A percentile compares a stretch with the other conserved stretches of the same genome.
Conservation (phyloP, 2,113 vertebrate genomes). For the Ramphastos sulfuratus region DNA sequence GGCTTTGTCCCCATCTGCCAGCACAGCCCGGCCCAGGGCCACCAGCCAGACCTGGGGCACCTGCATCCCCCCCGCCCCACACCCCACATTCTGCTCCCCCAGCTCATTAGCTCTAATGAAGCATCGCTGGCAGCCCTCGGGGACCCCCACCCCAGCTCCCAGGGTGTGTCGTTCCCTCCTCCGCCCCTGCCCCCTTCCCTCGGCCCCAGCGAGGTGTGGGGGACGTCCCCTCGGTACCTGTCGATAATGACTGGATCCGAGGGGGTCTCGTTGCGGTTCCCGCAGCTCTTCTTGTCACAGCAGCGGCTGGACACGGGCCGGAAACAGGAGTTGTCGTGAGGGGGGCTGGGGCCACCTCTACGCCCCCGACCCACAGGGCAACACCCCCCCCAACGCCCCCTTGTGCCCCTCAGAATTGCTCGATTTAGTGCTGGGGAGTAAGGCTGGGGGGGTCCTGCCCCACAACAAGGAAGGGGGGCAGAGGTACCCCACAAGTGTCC, state of each 20-base stretch:
- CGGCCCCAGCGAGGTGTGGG: accelerated
- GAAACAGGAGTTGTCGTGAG: neutral
- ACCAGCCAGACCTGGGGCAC: neutral
- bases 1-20: neutral
- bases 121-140: neutral
- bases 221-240: conserved; percentile 75
- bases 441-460: neutral
- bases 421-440: neutral
- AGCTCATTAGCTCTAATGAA: neutral
- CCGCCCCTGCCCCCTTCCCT: neutral
- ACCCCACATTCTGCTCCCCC: neutral
- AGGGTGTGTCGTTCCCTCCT: neutral
- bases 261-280: conserved; percentile 96
- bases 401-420: no score
- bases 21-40: neutral
- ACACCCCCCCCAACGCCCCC: no score
- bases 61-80: neutral
- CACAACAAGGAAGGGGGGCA: accelerated
- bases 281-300: conserved; percentile 98
- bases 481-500: no score
- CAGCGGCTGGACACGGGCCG: conserved; percentile 80
- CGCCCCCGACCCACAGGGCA: neutral
- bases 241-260: conserved; percentile 98
- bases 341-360: neutral
- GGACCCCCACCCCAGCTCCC: neutral